These are phyloP conservation scores for Leptinotarsa undecemlineata DNA, from an alignment of 1,140 invertebrate genomes.

Conservation along the genomic window DNA sequence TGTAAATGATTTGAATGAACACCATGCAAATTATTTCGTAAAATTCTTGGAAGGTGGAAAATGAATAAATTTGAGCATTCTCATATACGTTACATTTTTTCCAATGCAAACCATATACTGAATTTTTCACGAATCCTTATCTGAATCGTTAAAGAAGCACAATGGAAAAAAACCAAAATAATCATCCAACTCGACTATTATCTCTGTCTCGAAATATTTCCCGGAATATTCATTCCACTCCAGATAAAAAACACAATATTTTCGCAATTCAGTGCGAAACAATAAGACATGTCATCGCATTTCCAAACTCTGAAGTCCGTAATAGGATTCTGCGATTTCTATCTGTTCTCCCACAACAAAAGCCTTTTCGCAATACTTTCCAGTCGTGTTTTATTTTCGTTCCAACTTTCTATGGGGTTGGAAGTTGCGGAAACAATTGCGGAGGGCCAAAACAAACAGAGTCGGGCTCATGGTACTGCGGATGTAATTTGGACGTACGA, in stretches of 20 bases:
- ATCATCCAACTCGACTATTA: slow-evolving; percentile 5
- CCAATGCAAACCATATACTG: too few relatives aligned
- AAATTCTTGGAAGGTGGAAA: too few relatives aligned
- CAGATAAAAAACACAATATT: slow-evolving; percentile 13
- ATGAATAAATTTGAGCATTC: too few relatives aligned
- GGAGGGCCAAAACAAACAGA: slow-evolving; percentile 31
- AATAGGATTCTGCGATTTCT: slow-evolving; percentile 21
- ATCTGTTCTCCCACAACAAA: slow-evolving; percentile 17
- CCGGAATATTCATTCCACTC: slow-evolving; percentile 5
- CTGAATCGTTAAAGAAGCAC: not conserved
- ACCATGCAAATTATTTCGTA: too few relatives aligned
- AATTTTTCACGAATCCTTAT: not conserved
- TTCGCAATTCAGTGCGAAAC: slow-evolving; percentile 11
- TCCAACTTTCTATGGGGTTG: slow-evolving; percentile 34
- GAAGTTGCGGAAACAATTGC: slow-evolving; percentile 47
- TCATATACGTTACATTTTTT: too few relatives aligned
- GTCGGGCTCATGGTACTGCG: slow-evolving; percentile 17
- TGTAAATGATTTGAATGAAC: too few relatives aligned
- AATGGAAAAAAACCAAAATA: not conserved
- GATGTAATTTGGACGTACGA: slow-evolving; percentile 10
- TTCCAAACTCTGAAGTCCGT: slow-evolving; percentile 15
- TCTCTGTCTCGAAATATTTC: not conserved
- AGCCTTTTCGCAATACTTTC: slow-evolving; percentile 22
- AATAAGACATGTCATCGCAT: slow-evolving; percentile 18
- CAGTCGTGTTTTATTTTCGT: slow-evolving; percentile 31